Base-by-base conservation (phyloP, 2,797 vertebrate species). In the Anabas testudineus region DNA sequence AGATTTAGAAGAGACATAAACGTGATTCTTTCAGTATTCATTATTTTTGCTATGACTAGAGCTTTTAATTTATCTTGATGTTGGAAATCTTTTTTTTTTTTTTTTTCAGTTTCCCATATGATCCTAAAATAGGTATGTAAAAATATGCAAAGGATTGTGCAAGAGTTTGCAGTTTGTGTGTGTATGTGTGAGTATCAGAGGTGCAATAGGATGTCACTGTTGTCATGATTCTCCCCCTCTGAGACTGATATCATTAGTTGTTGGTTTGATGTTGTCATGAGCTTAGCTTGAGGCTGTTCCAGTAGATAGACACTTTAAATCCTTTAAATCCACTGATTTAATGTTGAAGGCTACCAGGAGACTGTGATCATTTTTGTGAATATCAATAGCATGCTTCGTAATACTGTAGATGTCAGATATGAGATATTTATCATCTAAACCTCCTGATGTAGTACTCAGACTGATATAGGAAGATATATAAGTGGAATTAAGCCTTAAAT, bases 211-310 rank as follows among this genome's bases (percentile, higher is more conserved):
- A 78, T 67, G 80, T 47, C 67, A 76, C 54, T 71, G 67, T 81
- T 80, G 71, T 83, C 70, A 65, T 77, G 59, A 78, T 49, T 65
- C 53, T 61, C 24, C 55, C 47, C 74, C 54, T 69, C 64, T 54
- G 80, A 80, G 81, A 66, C 56, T 57, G 58, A 66, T 84, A 72
- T 80, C 60, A 61, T 78, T 45, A 19, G 21, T 64, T 70, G 70
- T 80, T 71, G 83, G 66, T 74, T 76, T 76, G 72, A 78, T 74
- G 73, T 56, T 76, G 77, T 82, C 78, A 63, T 69, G 62, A 24
- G 60, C 66, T 68, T 60, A 66, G 73, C 80, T 68, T 14, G 22
- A 68, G 78, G 76, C 80, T 55, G 48, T 61, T 80, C 68, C 67
- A 46, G 48, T 57, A 48, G 51, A 45, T 36, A 65, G 49, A 60